Evolutionary conservation across 2,797 vertebrate genomes (phyloP).

Genomic region (Nyctalus aviator): DNA sequence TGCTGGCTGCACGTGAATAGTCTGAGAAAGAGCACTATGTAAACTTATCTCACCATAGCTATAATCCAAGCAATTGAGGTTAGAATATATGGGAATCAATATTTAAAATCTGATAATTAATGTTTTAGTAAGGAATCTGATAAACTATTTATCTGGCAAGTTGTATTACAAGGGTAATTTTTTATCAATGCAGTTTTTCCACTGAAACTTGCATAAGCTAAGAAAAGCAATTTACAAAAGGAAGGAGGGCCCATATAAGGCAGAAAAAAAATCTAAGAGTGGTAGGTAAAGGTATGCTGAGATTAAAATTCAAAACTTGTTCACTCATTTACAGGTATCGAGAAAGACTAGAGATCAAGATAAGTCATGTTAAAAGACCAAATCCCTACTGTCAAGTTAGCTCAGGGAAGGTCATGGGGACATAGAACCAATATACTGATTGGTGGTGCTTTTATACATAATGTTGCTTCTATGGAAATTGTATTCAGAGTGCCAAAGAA

Average conservation of each 20-base stretch:
- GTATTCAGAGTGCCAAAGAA: conserved; percentile 30
- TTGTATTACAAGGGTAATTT: conserved; percentile 26
- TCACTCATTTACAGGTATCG: neutral
- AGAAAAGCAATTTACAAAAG: conserved; percentile 3
- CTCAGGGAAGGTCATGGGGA: neutral
- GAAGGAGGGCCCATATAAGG: neutral
- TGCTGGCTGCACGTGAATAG: neutral
- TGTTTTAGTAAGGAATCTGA: conserved; percentile 50
- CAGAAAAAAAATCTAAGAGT: neutral
- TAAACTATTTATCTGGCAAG: conserved; percentile 59
- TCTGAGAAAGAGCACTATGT: conserved; percentile 27
- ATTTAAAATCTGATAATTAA: conserved; percentile 56
- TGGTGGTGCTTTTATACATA: neutral
- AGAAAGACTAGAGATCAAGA: neutral
- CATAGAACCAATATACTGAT: neutral
- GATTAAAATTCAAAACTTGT: conserved; percentile 28
- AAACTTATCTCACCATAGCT: conserved; percentile 1
- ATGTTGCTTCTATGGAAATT: neutral
- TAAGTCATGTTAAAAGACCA: conserved; percentile 41
- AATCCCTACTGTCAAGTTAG: neutral
- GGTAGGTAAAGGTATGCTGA: neutral
- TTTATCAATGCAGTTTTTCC: neutral
- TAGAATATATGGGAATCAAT: conserved; percentile 51
- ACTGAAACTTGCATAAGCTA: neutral
- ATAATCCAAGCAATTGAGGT: conserved; percentile 39